Base-by-base conservation (phyloP, 1,140 invertebrate species). In the Microplitis demolitor region DNA sequence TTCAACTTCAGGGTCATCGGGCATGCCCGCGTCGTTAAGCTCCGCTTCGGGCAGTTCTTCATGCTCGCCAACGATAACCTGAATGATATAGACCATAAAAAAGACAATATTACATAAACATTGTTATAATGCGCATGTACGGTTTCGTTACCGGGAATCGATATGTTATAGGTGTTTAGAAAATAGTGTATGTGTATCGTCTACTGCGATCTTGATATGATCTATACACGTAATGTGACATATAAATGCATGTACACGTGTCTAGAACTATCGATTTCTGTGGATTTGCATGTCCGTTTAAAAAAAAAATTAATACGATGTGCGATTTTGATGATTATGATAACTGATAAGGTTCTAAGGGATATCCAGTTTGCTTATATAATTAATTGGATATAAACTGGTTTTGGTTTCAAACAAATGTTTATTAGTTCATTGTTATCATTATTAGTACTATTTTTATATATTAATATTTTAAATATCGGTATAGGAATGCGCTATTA, bases 1-100 rank as follows among this genome's bases (percentile, higher is more conserved):
- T 16, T 87, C 86, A 9, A 93, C 87, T 78, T 91, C 91, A 33
- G 85, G 80, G 70, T 92, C 91, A 66, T 87, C 78, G 8, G 71
- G 74, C 77, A 78, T 79, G 37, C 73, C 76, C 14, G 34, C 78
- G 4, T 82, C 82, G 31, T 81, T 82, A 16, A 79, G 33, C 4
- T 84, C 83, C 54, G 78, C 35, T 31, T 84, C 79, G 16, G 82
- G 76, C 34, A 79, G 68, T 66, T 83, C 82, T 50, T 79, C 71
- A 66, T 82, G 80, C 62, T 83, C 79, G 0, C 78, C 84, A 34
- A 78, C 78, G 66, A 85, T 83, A 1, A 81, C 83, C 84, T 86
- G 75, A 61, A 76, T 69, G 24, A 24, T 11, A 45, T 3, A 45
- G 11, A 45, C 5, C 39, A 45, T 24, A 24, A 11, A 45, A 45